Base-by-base conservation (phyloP, 2,113 vertebrate species). In the Sorex araneus region DNA sequence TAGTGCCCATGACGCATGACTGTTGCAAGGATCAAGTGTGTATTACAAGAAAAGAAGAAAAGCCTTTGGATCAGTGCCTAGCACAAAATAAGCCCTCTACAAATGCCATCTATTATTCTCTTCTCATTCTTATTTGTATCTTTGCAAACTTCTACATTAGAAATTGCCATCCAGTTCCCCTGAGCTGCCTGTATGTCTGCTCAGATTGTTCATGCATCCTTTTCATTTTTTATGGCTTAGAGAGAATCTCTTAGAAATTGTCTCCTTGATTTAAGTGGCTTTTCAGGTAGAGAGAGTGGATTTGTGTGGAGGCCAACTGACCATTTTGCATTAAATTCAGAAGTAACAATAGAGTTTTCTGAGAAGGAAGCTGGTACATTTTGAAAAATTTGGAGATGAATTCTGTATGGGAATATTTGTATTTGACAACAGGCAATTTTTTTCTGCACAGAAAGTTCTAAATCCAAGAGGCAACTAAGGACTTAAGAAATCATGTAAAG, bases 241-340 rank as follows among this genome's bases (percentile, higher is more conserved):
- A 5, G 34, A 82, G 21, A 88, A 57, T 82, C 12, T 21, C 78
- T 70, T 32, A 71, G 43, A 90, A 75, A 86, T 67, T 67, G 23
- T 76, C 11, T 11, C 21, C 25, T 66, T 87, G 64, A 63, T 45
- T 23, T 83, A 83, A 83, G 34, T 69, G 27, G 54, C 18, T 91
- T 92, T 83, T 36, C 4, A 71, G 47, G 71, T 66, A 75, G 23
- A 83, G 47, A 64, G 81, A 90, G 8, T 40, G 11, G 15, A 50
- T 92, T 89, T 70, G 28, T 80, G 60, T 83, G 50, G 75, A 89
- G 66, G 64, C 32, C 66, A 89, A n/a, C 34, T 92, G 43, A 60
- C 34, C 5, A 70, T n/a, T 4, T 79, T 75, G 30, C 66, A 64
- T 91, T 92, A 79, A 82, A 81, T 90, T 76, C 18, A 86, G 57